A percentile compares a stretch with the other conserved stretches of the same genome.
Evolutionary conservation across 1,140 invertebrate species (phyloP).

Genomic region (Belonocnema kinseyi): DNA sequence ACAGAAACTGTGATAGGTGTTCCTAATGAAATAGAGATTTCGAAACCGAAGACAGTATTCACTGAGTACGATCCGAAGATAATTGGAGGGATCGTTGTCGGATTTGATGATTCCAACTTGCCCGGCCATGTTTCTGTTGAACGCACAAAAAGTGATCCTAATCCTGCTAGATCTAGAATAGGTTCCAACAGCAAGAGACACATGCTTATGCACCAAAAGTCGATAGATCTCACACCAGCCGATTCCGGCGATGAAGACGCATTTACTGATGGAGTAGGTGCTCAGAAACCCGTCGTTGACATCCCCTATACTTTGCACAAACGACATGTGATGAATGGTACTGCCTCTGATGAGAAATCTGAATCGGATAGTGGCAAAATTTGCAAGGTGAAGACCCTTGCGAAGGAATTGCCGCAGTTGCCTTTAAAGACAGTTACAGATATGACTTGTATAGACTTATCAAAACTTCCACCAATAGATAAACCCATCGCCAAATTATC

Average conservation of each 20-base stretch:
- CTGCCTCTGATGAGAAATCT: conserved; percentile 78
- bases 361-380: conserved; percentile 68
- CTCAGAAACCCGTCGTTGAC: conserved; percentile 79
- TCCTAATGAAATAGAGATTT: conserved; percentile 56
- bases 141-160: conserved; percentile 89
- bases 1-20: conserved; percentile 61
- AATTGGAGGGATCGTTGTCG: conserved; percentile 70
- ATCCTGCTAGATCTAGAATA: conserved; percentile 82
- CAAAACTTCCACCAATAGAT: conserved; percentile 62
- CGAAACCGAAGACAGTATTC: conserved; percentile 65
- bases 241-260: conserved; percentile 88
- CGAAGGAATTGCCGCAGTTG: conserved; percentile 67
- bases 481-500: conserved; percentile 53
- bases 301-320: conserved; percentile 90
- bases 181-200: conserved; percentile 83
- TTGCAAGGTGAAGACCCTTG: conserved; percentile 50
- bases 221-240: conserved; percentile 88
- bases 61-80: conserved; percentile 75
- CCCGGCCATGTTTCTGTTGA: conserved; percentile 82
- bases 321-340: conserved; percentile 88
- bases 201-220: conserved; percentile 90
- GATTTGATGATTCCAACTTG: conserved; percentile 67
- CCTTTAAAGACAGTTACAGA: conserved; percentile 74
- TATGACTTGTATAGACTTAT: conserved; percentile 73
- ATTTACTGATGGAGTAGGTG: conserved; percentile 75